phyloP scores from a whole-genome alignment of 1,140 invertebrate species.

The Lepidotrigona ventralis region DNA sequence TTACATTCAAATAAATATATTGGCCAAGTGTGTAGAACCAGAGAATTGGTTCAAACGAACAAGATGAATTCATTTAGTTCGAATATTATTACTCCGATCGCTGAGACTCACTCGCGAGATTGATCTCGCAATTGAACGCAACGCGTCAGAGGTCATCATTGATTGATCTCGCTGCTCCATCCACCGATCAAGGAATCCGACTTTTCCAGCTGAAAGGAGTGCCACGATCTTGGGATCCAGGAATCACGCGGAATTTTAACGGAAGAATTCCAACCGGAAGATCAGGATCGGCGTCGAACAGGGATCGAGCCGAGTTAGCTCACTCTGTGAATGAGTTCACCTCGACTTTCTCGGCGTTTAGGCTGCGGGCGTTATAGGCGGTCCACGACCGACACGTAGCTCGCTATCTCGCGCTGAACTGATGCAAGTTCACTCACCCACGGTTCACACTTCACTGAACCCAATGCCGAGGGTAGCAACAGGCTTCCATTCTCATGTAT shows the following conservation, averaged over 20 bases:
- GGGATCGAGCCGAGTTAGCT: not conserved
- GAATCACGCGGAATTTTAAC: slow-evolving; percentile 3
- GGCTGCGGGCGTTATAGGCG: slow-evolving; percentile 36
- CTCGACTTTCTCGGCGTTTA: slow-evolving; percentile 28
- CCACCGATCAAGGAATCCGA: not conserved
- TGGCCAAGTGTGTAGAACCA: too few relatives aligned
- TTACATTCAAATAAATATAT: too few relatives aligned
- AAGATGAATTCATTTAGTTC: too few relatives aligned
- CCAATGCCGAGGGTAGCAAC: slow-evolving; percentile 36
- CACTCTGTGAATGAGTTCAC: slow-evolving; percentile 32
- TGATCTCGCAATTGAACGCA: slow-evolving; percentile 11
- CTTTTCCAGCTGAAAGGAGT: slow-evolving; percentile 6
- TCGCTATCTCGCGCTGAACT: slow-evolving; percentile 25
- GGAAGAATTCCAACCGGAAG: not conserved
- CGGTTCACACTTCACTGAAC: slow-evolving; percentile 43
- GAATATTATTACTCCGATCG: too few relatives aligned
- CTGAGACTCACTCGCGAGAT: not conserved
- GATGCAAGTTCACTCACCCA: slow-evolving; percentile 51
- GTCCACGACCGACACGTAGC: slow-evolving; percentile 36
- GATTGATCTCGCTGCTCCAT: slow-evolving; percentile 14
- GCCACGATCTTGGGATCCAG: not conserved
- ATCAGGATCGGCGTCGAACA: slow-evolving; percentile 21
- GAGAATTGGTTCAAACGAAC: too few relatives aligned
- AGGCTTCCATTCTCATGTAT: not conserved
- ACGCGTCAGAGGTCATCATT: slow-evolving; percentile 21